Base-by-base conservation (phyloP, 2,113 vertebrate species). In the Perognathus longimembris region DNA sequence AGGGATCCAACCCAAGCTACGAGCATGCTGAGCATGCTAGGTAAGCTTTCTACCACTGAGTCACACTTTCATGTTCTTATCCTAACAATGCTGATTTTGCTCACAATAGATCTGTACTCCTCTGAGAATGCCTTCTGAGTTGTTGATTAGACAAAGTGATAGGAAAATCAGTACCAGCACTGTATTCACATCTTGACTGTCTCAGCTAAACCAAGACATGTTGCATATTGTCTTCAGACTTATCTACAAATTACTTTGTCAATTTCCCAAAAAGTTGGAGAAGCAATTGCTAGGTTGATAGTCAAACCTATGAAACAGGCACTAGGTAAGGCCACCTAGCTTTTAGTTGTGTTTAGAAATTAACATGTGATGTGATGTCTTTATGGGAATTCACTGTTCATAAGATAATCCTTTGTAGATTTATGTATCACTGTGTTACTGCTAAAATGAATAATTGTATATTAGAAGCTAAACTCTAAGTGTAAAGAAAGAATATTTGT, bases 141-240 rank as follows among this genome's bases (percentile, higher is more conserved):
- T 63, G 24, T 28, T 92, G 82, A 84, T 26, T 45, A 87, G 38
- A 42, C 71, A 64, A 0, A 77, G 50, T 54, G 50, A 54, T 45
- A 89, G 78, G 63, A 95, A 85, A 92, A 88, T 54, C 71, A 50
- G 42, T 77, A 63, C 45, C 83, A 71, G 34, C 0, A 32, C 40
- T 93, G 80, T 28, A 77, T 76, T 93, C 71, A 63, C 64, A n/a
- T 74, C 57, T 90, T 85, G 61, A 82, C 90, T 92, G 87, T 82
- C 67, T 89, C 63, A 82, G 63, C 71, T 89, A 61, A 91, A 77
- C 6, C 34, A 86, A 90, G 15, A 71, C 59, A 38, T 22, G 64
- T 75, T 38, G 73, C 9, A 36, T 10, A 90, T 70, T 26, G 81
- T 81, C 66, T 91, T 89, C 54, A 89, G 82, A 80, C 36, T 76